These are phyloP conservation scores for Actinernus sp. DNA, from an alignment of 92 coral and sea anemone species.

Conservation along the genomic window DNA sequence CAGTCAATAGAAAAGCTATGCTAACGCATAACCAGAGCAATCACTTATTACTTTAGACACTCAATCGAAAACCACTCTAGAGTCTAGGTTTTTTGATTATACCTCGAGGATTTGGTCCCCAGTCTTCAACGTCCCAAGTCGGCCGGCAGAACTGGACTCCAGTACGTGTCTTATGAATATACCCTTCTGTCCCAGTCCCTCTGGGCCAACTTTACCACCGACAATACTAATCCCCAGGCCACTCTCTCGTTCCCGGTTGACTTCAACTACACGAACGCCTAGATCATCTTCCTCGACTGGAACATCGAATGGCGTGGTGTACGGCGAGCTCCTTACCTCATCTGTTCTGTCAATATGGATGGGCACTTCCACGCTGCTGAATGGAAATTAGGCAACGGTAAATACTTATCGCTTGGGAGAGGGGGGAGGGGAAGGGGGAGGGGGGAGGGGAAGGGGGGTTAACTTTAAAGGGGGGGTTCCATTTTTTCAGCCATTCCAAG, in stretches of 20 bases:
- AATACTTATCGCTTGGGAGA: background rate
- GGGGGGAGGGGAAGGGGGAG: background rate
- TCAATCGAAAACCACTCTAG: too few species aligned
- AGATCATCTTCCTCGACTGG: constrained; percentile 48
- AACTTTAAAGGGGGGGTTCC: background rate
- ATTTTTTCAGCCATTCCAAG: too few species aligned
- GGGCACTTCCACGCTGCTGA: background rate
- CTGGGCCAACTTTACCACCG: constrained; percentile 84
- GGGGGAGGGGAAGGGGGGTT: background rate
- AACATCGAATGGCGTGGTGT: constrained; percentile 25
- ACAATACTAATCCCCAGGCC: constrained; percentile 99
- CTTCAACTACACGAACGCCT: constrained; percentile 67
- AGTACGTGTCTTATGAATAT: constrained; percentile 88
- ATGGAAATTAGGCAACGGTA: background rate
- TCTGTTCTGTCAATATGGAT: constrained; percentile 2
- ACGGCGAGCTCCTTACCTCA: background rate
- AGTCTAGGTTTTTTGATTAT: background rate
- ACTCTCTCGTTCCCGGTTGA: constrained; percentile 83
- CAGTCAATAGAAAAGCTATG: too few species aligned
- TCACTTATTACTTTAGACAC: too few species aligned
- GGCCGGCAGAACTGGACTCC: constrained; percentile 91
- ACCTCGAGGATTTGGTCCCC: constrained; percentile 98
- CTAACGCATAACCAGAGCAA: too few species aligned
- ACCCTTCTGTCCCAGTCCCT: constrained; percentile 83
- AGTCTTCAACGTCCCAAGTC: constrained; percentile 79